Evolutionary conservation across 2,113 vertebrate genomes (phyloP), one percentile per base, ranked within the genome.

Genomic region (Delphinus delphis): DNA sequence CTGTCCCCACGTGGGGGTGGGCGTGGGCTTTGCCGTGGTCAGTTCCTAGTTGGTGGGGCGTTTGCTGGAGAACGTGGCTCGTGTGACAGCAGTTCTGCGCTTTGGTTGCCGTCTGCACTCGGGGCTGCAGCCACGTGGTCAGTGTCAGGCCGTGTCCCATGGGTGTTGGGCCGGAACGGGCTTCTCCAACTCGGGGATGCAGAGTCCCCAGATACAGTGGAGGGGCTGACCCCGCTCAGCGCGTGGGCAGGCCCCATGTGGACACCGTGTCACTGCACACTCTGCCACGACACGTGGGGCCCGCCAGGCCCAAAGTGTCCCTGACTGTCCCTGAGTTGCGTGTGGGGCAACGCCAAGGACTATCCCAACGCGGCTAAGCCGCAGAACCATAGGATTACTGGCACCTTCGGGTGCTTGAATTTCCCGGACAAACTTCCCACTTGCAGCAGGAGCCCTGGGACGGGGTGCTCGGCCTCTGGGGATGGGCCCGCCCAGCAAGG

Each of bases 81-180:
- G 23, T 31, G 9, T 14, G 50, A 4, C 28, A 41, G 12, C 25
- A 10, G 6, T n/a, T 85, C 8, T 8, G 88, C 44, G 4, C 25
- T 50, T 74, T 65, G 71, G 15, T 26, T 84, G 47, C 47, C 21
- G 41, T 71, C 79, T 84, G 55, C 26, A 38, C 33, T 77, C 0
- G 0, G 33, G 70, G 38, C 23, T 92, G 26, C 1, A 6, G 26
- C 21, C 10, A 11, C 10, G 10, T 58, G 88, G 13, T 80, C 73
- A 50, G 6, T n/a, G 55, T n/a, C 6, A 33, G 38, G 36, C 18
- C 55, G 3, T 1, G 0, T 65, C 13, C 31, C 65, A 3, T 7
- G 1, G 14, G 17, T 67, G 17, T 23, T 58, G 74, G 55, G 77
- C 2, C 25, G 28, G 31, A 79, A 58, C 1, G 6, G 82, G 38